Percentiles rank a stretch among this genome's conserved stretches.
These are phyloP conservation scores for Cordilura impudica DNA, from an alignment of 2,888 invertebrate species.

Conservation along the genomic window DNA sequence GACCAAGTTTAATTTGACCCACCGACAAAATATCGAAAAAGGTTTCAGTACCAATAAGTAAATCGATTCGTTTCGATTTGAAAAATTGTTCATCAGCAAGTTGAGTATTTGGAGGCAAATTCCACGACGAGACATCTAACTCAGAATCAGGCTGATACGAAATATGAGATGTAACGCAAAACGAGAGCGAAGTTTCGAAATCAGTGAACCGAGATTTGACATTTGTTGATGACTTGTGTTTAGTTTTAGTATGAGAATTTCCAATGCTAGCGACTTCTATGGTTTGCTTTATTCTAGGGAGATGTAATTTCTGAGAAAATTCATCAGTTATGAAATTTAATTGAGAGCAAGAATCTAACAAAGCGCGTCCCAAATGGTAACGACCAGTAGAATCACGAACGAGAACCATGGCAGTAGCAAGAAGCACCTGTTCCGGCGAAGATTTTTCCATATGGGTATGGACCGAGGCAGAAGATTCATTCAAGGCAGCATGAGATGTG, in stretches of 20 bases:
- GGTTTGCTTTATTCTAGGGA: slow-evolving; percentile 25
- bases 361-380: slow-evolving; percentile 42
- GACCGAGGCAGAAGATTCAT: no score
- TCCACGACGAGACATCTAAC: slow-evolving; percentile 54
- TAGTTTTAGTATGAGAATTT: slow-evolving; percentile 26
- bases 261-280: slow-evolving; percentile 50
- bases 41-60: slow-evolving; percentile 59
- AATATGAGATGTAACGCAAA: slow-evolving; percentile 56
- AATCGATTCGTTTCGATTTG: slow-evolving; percentile 52
- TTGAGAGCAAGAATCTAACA: slow-evolving; percentile 54
- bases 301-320: slow-evolving; percentile 15
- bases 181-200: slow-evolving; percentile 46
- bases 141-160: slow-evolving; percentile 57
- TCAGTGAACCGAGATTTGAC: slow-evolving; percentile 47
- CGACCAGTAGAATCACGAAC: slow-evolving; percentile 40
- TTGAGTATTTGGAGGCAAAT: slow-evolving; percentile 49
- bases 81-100: slow-evolving; percentile 59
- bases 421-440: slow-evolving; percentile 32
- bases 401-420: slow-evolving; percentile 58
- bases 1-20: slow-evolving; percentile 58
- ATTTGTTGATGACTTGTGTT: slow-evolving; percentile 38
- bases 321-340: slow-evolving; percentile 42
- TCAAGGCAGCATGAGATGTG: no score
- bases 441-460: slow-evolving; percentile 44
- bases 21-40: slow-evolving; percentile 55